phyloP scores from a whole-genome alignment of 2,797 vertebrate genomes.

The Hyperoplus immaculatus region DNA sequence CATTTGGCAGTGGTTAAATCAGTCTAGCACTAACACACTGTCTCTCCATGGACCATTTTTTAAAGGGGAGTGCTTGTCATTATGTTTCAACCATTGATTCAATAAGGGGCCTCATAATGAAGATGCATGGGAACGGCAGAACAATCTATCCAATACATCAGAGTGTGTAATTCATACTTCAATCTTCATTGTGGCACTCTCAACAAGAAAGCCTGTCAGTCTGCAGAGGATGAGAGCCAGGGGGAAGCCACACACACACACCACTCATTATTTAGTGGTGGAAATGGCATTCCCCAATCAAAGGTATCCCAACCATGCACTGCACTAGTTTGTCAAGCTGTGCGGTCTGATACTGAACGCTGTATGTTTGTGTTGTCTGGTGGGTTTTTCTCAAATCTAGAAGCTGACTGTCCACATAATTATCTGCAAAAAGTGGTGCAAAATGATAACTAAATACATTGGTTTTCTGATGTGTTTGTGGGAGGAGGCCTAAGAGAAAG shows the following conservation, averaged over 20 bases:
- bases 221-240: constrained; percentile 65
- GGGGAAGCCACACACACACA: constrained; percentile 59
- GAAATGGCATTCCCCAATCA: constrained; percentile 76
- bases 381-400: background rate
- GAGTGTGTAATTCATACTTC: constrained; percentile 80
- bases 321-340: constrained; percentile 19
- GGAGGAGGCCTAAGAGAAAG: background rate
- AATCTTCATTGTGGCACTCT: constrained; percentile 79
- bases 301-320: constrained; percentile 18
- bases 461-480: background rate
- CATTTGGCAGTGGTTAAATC: constrained; percentile 60
- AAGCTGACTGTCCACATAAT: background rate
- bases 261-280: constrained; percentile 66
- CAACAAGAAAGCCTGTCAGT: constrained; percentile 68
- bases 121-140: constrained; percentile 78
- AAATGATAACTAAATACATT: no score
- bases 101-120: constrained; percentile 81
- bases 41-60: constrained; percentile 69
- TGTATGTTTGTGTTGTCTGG: background rate
- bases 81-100: constrained; percentile 75
- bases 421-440: no score
- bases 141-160: constrained; percentile 81
- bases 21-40: constrained; percentile 54
- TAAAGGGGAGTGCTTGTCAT: constrained; percentile 75
- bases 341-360: constrained; percentile 22